These are phyloP conservation scores for Pachyramphus minor DNA, from an alignment of 2,113 vertebrate genomes.

Conservation along the genomic window DNA sequence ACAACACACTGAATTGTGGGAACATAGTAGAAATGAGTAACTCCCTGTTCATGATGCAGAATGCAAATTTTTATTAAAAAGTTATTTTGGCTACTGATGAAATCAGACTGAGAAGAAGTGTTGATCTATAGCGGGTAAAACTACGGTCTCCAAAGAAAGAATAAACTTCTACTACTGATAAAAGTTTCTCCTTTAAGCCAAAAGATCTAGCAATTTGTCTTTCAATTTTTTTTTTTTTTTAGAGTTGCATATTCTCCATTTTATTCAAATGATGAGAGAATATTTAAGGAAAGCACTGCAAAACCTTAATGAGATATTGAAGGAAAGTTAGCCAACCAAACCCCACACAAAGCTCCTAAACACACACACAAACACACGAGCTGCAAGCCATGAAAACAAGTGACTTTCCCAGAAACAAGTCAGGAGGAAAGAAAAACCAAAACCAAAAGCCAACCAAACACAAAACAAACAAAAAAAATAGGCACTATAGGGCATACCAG, in stretches of 20 bases:
- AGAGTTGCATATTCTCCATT: constrained; percentile 52
- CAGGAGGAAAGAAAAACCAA: constrained; percentile 28
- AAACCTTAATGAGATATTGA: constrained; percentile 77
- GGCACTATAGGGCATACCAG: constrained; percentile 16
- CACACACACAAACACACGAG: constrained; percentile 59
- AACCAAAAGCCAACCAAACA: neutral
- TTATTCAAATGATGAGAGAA: neutral
- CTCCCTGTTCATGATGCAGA: neutral
- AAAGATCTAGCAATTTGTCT: neutral
- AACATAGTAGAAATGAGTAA: neutral
- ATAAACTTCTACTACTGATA: neutral
- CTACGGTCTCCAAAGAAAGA: neutral
- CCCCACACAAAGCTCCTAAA: constrained; percentile 70
- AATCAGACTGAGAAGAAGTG: neutral
- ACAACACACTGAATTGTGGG: neutral
- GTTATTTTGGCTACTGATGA: neutral
- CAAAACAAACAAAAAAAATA: neutral
- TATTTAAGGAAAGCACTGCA: constrained; percentile 29
- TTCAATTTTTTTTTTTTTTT: neutral
- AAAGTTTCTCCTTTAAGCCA: neutral
- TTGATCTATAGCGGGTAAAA: neutral
- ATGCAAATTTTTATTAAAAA: neutral
- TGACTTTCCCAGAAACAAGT: constrained; percentile 88
- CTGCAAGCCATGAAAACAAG: constrained; percentile 74
- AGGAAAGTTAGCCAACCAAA: constrained; percentile 70